Conservation (phyloP, 2,113 vertebrate species). For the Megaceryle maxima region DNA sequence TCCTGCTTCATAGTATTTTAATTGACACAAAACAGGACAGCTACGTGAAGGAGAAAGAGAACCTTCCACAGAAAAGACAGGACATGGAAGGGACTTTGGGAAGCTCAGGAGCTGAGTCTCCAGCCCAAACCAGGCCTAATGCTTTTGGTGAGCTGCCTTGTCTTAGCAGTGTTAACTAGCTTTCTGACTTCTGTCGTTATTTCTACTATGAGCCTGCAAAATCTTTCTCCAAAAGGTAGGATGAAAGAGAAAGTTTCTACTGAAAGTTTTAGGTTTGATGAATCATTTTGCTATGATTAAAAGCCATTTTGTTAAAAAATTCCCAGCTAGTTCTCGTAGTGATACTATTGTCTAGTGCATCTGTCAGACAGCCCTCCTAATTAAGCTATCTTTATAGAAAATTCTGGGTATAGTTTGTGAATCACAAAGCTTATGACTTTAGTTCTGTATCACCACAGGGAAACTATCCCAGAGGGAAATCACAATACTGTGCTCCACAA, state of each 20-base stretch:
- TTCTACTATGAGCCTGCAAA: neutral
- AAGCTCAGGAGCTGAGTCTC: neutral
- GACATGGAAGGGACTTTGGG: accelerated
- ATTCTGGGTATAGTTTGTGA: neutral
- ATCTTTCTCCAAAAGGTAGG: neutral
- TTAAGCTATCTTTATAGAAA: conserved; percentile 21
- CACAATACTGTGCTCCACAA: neutral
- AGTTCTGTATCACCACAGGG: neutral
- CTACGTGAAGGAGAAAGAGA: neutral
- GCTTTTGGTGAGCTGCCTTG: neutral
- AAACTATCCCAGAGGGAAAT: conserved; percentile 12
- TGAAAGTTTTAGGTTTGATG: neutral
- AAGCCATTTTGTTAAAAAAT: conserved; percentile 19
- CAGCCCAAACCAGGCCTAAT: neutral
- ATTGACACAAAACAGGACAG: neutral
- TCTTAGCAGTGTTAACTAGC: neutral
- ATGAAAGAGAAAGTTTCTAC: neutral
- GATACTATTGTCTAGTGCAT: neutral
- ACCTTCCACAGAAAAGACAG: neutral
- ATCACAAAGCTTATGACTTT: conserved; percentile 18
- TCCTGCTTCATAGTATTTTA: neutral
- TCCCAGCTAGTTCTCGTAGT: neutral
- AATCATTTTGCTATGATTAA: conserved; percentile 19
- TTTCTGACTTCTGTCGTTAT: neutral
- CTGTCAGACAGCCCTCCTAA: conserved; percentile 30